Evolutionary conservation across 2,113 vertebrate genomes (phyloP), one percentile per base, ranked within the genome.

Genomic region (Pseudorectes ferrugineus): DNA sequence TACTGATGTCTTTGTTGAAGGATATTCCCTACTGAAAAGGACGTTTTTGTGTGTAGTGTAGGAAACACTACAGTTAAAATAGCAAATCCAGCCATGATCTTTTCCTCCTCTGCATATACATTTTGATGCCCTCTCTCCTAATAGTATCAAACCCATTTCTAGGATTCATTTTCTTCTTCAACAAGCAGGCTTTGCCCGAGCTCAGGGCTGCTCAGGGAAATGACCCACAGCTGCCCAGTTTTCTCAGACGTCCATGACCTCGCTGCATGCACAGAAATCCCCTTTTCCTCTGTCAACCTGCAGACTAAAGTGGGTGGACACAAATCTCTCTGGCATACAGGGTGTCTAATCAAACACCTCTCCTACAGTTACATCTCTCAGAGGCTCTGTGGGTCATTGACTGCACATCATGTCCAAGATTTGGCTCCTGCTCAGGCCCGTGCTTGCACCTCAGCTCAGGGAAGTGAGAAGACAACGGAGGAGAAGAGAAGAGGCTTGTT

Each of bases 331-430:
- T 22, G 28, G 33, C 81, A 49, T 5, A 35, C 7, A 12, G 51
- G 71, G 21, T 36, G 42, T 51, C 25, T 68, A 51, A 55, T 24
- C 66, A 66, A 93, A 55, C 59, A 22, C 61, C 61, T 61, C 65
- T 59, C 59, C 36, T 38, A 11, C 63, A 79, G 26, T 4, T 12
- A 31, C 31, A 70, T 46, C 45, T 51, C 73, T 57, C 0, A 0
- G 31, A 79, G 46, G 62, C n/a, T 70, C 52, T 70, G 29, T 2
- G 3, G 43, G 40, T 61, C 75, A 81, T 2, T 5, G 3, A n/a
- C 3, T 49, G 26, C 66, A 77, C 1, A 1, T 59, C 46, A 49
- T 0, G 0, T 3, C 38, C 3, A 5, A 45, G 31, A 61, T 67
- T 21, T 82, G 70, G n/a, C 73, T 85, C 73, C 40, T 59, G 25